A percentile compares a stretch with the other conserved stretches of the same genome.
phyloP scores from a whole-genome alignment of 2,113 vertebrate species.

The Calyptommatus sinebrachiatus region DNA sequence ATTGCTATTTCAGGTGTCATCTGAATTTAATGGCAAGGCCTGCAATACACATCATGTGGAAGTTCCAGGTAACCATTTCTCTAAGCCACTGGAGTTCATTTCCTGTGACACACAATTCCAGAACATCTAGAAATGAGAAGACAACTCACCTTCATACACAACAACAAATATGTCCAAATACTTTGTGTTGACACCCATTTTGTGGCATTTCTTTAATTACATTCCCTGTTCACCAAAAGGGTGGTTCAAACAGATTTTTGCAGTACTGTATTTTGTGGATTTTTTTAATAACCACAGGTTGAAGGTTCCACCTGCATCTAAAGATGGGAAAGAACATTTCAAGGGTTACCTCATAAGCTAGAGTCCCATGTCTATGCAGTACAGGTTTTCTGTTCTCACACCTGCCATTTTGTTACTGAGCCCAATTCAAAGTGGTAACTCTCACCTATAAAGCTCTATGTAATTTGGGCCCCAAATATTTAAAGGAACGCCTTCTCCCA shows the following conservation, averaged over 20 bases:
- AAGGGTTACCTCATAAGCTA: background rate
- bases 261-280: conserved; percentile 6
- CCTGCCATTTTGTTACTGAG: background rate
- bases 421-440: no score
- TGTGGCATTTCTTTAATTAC: conserved; percentile 24
- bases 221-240: conserved; percentile 9
- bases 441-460: no score
- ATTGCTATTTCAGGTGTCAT: no score
- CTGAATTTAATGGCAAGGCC: no score
- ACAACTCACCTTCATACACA: background rate
- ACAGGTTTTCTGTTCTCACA: background rate
- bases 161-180: background rate
- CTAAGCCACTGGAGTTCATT: background rate
- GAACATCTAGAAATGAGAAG: background rate
- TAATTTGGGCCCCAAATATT: no score
- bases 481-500: no score
- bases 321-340: background rate
- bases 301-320: conserved; percentile 14
- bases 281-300: background rate
- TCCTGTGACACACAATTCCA: background rate
- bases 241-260: background rate
- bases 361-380: background rate
- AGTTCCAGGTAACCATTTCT: no score
- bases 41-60: no score
- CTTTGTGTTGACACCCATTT: background rate